Evolutionary conservation across 2,797 vertebrate genomes (phyloP).

Genomic region (Eupleurogrammus muticus): DNA sequence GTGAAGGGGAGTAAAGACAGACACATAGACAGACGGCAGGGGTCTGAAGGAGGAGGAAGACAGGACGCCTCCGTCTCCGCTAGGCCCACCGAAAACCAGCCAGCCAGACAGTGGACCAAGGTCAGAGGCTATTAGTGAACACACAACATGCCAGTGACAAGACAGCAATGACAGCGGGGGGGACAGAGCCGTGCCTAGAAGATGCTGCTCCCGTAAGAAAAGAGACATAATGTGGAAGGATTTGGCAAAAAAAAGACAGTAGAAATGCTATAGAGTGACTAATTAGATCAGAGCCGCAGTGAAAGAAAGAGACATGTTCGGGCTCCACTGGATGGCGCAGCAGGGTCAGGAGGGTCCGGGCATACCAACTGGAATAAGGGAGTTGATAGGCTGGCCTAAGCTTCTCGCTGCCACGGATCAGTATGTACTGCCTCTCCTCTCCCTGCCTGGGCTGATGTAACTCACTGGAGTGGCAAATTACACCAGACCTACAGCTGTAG

Average conservation of each 20-base stretch:
- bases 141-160: constrained; percentile 69
- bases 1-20: constrained; percentile 53
- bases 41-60: constrained; percentile 67
- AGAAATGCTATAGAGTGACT: constrained; percentile 32
- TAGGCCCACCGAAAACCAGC: constrained; percentile 60
- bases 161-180: constrained; percentile 59
- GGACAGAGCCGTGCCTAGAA: constrained; percentile 7
- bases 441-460: constrained; percentile 95
- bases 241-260: constrained; percentile 26
- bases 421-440: constrained; percentile 88
- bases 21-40: constrained; percentile 66
- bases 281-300: constrained; percentile 52
- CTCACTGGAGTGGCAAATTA: constrained; percentile 99
- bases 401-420: constrained; percentile 90
- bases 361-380: constrained; percentile 85
- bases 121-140: constrained; percentile 79
- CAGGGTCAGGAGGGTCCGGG: constrained; percentile 84
- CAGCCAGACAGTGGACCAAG: constrained; percentile 73
- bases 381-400: constrained; percentile 79
- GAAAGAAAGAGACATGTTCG: constrained; percentile 10
- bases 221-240: constrained; percentile 50
- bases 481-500: constrained; percentile 99
- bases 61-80: constrained; percentile 60
- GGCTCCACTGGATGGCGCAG: constrained; percentile 70
- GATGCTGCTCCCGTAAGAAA: constrained; percentile 38